Evolutionary conservation across 1,140 invertebrate species (phyloP).

Genomic region (Thaumatotibia leucotreta): DNA sequence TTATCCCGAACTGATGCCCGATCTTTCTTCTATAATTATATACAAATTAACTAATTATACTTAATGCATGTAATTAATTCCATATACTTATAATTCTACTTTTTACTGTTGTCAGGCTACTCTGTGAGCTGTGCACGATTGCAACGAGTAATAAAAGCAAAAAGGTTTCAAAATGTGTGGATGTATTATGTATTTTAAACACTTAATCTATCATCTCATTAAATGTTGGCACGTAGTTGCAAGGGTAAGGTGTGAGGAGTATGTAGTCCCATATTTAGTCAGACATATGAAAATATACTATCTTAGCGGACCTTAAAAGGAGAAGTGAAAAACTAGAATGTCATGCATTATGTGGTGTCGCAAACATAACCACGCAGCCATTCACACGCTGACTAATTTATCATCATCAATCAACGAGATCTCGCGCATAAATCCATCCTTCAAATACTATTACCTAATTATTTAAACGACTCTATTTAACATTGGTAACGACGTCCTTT

Average conservation of each 20-base stretch:
- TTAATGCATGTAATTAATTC: too few relatives aligned
- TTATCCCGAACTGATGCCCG: too few relatives aligned
- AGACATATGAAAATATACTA: not conserved
- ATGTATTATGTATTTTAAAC: too few relatives aligned
- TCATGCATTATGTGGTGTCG: not conserved
- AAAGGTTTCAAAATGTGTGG: too few relatives aligned
- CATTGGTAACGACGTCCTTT: not conserved
- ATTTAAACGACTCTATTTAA: conserved; percentile 7
- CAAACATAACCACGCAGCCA: not conserved
- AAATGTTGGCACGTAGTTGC: not conserved
- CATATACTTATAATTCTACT: too few relatives aligned
- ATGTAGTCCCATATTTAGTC: not conserved
- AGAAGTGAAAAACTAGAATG: not conserved
- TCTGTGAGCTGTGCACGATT: too few relatives aligned
- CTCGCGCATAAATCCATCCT: not conserved
- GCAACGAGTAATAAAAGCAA: too few relatives aligned
- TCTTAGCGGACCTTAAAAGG: not conserved
- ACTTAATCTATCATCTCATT: too few relatives aligned
- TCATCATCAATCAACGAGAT: not conserved
- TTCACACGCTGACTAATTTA: not conserved
- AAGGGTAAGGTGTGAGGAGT: not conserved
- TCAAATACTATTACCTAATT: not conserved
- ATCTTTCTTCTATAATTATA: too few relatives aligned
- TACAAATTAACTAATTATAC: too few relatives aligned
- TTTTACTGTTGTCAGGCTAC: too few relatives aligned